Base-by-base conservation (phyloP, 2,113 vertebrate genomes). In the Oryzias woworae region DNA sequence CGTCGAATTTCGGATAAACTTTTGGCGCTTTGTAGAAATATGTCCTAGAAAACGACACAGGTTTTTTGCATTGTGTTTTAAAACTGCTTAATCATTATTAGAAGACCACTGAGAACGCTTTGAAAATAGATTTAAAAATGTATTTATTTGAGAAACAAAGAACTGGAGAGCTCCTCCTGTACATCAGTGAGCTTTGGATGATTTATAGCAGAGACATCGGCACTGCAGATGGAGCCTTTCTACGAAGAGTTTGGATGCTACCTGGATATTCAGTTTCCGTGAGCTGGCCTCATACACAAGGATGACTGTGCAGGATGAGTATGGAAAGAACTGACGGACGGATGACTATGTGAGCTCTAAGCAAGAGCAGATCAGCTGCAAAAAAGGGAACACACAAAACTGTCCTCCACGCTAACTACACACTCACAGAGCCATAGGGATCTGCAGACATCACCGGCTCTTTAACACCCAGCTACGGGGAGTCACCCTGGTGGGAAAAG, bases 311-410 rank as follows among this genome's bases (percentile, higher is more conserved):
- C 26, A 49, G 47, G 36, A 36, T 14, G 36, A 28, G 26, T 5
- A 28, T 20, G 28, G 14, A 45, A 18, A 14, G n/a, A 6, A 43
- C 14, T 13, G 8, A 46, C n/a, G 23, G 16, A 6, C 12, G 20
- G 41, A 69, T 66, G 52, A 64, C 77, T 57, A 75, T 67, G 63
- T 66, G 54, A 48, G 71, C 50, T 53, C 71, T 73, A 49, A 73
- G 80, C 64, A 56, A 67, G 65, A 56, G 66, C 62, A 60, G 51
- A 77, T 81, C 53, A 48, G 50, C 58, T 36, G 66, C 77, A 72
- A 70, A 77, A 82, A 70, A 23, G 47, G 23, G 41, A 61, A 64
- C 52, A 63, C 57, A 41, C 23, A 18, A 31, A 15, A 26, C 62
- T 59, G 44, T 52, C 45, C 57, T 26, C 8, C 3, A 63, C 73